Conservation (phyloP, 2,888 invertebrate genomes). For the Calameuta filiformis region DNA sequence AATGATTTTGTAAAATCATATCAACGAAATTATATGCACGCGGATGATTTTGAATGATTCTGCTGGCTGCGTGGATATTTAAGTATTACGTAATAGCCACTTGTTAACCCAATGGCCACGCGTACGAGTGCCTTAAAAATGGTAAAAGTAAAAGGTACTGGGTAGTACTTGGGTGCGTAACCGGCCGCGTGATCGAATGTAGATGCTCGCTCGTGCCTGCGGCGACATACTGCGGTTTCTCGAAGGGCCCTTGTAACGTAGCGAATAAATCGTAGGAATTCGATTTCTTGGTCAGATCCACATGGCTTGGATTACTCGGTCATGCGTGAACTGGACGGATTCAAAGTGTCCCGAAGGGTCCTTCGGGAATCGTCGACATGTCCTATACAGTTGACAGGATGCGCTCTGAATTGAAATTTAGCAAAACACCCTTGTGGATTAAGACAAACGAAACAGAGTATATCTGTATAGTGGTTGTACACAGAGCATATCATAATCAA, state of each 20-base stretch:
- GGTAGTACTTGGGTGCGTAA: constrained; percentile 55
- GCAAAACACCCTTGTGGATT: constrained; percentile 56
- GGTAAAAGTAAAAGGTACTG: neutral
- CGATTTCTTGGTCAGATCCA: constrained; percentile 17
- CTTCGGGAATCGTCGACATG: constrained; percentile 34
- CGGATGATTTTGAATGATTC: neutral
- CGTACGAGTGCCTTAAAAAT: neutral
- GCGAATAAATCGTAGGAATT: constrained; percentile 59
- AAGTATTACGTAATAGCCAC: neutral
- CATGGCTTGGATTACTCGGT: constrained; percentile 32
- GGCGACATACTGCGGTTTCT: constrained; percentile 41
- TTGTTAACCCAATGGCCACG: neutral
- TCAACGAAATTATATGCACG: neutral
- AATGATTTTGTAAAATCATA: neutral
- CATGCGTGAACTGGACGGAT: constrained; percentile 53
- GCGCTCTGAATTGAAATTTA: constrained; percentile 56
- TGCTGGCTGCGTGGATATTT: neutral
- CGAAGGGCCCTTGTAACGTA: constrained; percentile 46
- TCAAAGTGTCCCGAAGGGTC: constrained; percentile 52
- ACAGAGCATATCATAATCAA: neutral
- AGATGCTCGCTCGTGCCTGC: constrained; percentile 36
- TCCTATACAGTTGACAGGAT: constrained; percentile 34
- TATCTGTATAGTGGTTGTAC: neutral
- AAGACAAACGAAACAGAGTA: constrained; percentile 35
- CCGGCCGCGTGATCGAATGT: constrained; percentile 58